Percentiles rank a stretch among this genome's conserved stretches.
These are phyloP conservation scores for Stegastes partitus DNA, from an alignment of 2,113 vertebrate genomes.

Conservation along the genomic window DNA sequence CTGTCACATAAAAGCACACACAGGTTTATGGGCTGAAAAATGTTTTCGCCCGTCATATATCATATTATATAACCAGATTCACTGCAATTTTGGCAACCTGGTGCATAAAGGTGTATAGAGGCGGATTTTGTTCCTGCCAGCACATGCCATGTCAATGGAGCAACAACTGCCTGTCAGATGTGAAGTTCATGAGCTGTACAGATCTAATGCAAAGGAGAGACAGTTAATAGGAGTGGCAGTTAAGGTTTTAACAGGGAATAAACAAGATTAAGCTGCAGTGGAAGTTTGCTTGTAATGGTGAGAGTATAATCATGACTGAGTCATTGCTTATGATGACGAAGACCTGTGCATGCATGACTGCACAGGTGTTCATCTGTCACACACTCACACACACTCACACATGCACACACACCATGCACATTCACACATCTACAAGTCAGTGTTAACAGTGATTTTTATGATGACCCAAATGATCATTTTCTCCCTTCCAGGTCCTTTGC, in stretches of 20 bases:
- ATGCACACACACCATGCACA: too few relatives aligned
- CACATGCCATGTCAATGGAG: not conserved
- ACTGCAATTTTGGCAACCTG: too few relatives aligned
- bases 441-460: not conserved
- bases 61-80: too few relatives aligned
- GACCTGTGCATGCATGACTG: not conserved
- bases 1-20: too few relatives aligned
- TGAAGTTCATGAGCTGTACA: not conserved
- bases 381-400: too few relatives aligned
- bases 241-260: not conserved
- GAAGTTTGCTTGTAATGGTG: not conserved
- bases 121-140: not conserved
- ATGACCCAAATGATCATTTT: not conserved
- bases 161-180: not conserved
- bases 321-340: not conserved
- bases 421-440: too few relatives aligned
- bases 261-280: not conserved
- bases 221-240: too few relatives aligned
- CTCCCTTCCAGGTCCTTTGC: conserved; percentile 61
- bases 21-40: too few relatives aligned
- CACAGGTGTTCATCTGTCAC: too few relatives aligned
- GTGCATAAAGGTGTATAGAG: too few relatives aligned
- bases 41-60: too few relatives aligned
- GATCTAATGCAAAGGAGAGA: too few relatives aligned
- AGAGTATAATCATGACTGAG: not conserved